Base-by-base conservation (phyloP, 2,113 vertebrate genomes). In the Notechis scutatus region DNA sequence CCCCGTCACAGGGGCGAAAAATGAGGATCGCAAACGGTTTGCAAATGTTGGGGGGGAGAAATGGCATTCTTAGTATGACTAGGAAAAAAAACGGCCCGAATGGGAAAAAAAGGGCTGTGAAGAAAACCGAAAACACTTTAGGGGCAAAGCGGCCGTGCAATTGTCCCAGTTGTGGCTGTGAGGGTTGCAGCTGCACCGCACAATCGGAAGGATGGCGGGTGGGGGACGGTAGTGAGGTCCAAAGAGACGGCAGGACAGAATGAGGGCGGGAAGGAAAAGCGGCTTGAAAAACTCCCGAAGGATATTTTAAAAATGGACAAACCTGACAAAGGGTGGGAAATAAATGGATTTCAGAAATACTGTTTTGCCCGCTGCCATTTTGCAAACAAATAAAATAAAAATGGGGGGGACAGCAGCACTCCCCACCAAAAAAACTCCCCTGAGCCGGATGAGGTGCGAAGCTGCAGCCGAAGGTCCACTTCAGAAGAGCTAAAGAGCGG, bases 191-290 rank as follows among this genome's bases (percentile, higher is more conserved):
- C 61, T 64, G 26, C 0, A 3, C 61, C 61, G 3, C 1, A 14
- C 61, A 14, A 4, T 29, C 11, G 26, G 61, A 64, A 64, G 61
- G 12, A 29, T 45, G 42, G 5, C 45, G 5, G 45, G 5, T 1
- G 11, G 26, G 61, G 26, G 10, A 0, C 12, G 14, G 61, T 26
- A 3, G 59, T 10, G 59, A 1, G 10, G 59, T 29, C 4, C 59
- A 29, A 29, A 12, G 59, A 64, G 59, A 64, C 10, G 24, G 61
- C 26, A 4, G 26, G 59, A 3, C 11, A 64, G 61, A 64, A 64
- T 4, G 11, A 12, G 29, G 14, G 26, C 10, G 0, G 11, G 5
- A 14, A 14, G 0, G 11, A 14, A 0, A 29, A 10, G 3, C 26
- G 61, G 11, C 9, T 29, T 64, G 59, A 4, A 64, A 29, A 14